These are phyloP conservation scores for Emydoidea blandingii DNA, from an alignment of 2,797 vertebrate species.

Conservation along the genomic window DNA sequence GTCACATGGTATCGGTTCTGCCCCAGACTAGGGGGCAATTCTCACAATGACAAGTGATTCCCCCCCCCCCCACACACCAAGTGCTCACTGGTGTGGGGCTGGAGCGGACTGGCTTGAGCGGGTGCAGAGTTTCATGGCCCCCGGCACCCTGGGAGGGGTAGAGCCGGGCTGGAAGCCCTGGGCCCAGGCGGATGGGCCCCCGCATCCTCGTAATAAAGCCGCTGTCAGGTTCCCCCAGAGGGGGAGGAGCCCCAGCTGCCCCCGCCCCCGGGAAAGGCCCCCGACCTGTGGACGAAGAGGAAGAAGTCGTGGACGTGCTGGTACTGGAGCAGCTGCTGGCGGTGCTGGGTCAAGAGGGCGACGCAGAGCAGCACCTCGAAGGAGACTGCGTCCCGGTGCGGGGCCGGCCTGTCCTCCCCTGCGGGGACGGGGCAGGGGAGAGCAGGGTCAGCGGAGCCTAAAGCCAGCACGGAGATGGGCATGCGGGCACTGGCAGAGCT, in stretches of 20 bases:
- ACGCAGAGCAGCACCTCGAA: conserved; percentile 87
- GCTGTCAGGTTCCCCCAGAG: not conserved
- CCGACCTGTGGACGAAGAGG: conserved; percentile 30
- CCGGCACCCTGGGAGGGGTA: too few relatives aligned
- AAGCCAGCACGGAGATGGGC: not conserved
- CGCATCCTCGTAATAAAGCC: not conserved
- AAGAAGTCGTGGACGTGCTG: conserved; percentile 8
- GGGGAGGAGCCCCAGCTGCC: too few relatives aligned
- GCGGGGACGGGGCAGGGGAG: not conserved
- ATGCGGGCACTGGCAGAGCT: not conserved
- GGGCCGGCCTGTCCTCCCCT: not conserved
- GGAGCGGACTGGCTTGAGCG: not conserved
- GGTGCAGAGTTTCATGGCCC: not conserved
- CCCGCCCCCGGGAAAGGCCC: not conserved
- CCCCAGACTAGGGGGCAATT: too few relatives aligned
- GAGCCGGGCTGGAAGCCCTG: not conserved
- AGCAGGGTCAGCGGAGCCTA: not conserved
- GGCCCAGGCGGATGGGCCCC: not conserved
- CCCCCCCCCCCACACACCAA: too few relatives aligned
- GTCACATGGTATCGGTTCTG: not conserved
- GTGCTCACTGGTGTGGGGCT: not conserved
- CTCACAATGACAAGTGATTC: too few relatives aligned
- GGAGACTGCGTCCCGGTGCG: conserved; percentile 79
- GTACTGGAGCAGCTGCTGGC: conserved; percentile 80
- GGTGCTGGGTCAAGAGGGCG: conserved; percentile 82